Conservation (phyloP, 2,113 vertebrate species). For the Bubo scandiacus region DNA sequence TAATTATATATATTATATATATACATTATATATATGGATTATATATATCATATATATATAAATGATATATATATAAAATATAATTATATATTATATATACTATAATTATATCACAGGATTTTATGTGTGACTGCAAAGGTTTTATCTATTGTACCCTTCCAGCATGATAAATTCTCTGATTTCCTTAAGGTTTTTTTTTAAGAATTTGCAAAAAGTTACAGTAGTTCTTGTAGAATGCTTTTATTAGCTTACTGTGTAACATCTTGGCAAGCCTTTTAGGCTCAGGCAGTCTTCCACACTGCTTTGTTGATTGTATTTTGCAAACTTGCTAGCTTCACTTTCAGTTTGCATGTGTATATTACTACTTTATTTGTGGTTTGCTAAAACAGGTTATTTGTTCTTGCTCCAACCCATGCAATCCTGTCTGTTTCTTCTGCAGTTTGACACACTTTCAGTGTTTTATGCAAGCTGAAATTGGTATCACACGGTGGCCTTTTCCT, state of each 20-base stretch:
- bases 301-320: neutral
- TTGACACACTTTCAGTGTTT: neutral
- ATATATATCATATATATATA: too few species aligned
- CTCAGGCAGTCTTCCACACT: neutral
- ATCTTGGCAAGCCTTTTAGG: neutral
- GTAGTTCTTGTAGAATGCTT: neutral
- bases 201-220: neutral
- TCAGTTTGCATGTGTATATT: neutral
- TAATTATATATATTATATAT: neutral
- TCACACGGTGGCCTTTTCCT: neutral
- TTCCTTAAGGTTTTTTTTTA: neutral
- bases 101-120: neutral
- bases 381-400: neutral
- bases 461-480: neutral
- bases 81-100: too few species aligned
- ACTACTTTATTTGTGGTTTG: neutral
- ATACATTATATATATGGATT: too few species aligned
- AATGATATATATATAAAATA: too few species aligned
- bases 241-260: neutral
- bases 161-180: neutral
- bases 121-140: neutral
- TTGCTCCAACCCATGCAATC: neutral
- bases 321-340: neutral
- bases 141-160: neutral
- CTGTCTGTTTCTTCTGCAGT: neutral